phyloP scores from a whole-genome alignment of 2,113 vertebrate species.

The Planiliza haematocheilus region DNA sequence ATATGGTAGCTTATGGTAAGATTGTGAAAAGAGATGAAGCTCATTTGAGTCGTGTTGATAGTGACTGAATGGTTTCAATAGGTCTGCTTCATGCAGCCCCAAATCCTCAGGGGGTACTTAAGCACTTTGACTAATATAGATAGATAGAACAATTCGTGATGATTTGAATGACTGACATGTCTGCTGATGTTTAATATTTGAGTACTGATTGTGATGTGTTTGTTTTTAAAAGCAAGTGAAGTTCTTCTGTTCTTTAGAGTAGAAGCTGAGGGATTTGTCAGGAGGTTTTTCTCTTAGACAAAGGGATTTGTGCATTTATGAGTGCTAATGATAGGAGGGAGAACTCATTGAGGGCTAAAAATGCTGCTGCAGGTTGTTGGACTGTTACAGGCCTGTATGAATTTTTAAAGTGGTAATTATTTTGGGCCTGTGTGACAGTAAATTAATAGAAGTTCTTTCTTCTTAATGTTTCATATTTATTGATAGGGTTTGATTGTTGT shows the following conservation, averaged over 20 bases:
- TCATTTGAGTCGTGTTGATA: not conserved
- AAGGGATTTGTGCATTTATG: constrained; percentile 7
- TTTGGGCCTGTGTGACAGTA: constrained; percentile 43
- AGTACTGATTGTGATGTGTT: constrained; percentile 17
- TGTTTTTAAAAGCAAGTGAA: constrained; percentile 8
- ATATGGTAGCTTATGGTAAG: constrained; percentile 39
- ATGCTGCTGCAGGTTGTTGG: constrained; percentile 25
- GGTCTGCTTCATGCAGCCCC: constrained; percentile 12
- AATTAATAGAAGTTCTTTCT: not conserved
- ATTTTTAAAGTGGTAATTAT: constrained; percentile 19
- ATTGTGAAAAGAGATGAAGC: constrained; percentile 22
- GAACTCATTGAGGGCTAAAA: constrained; percentile 10
- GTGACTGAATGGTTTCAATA: constrained; percentile 23
- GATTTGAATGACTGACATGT: not conserved
- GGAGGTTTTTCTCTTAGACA: not conserved
- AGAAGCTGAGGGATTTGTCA: not conserved
- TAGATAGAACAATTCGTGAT: not conserved
- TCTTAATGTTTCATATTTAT: not conserved
- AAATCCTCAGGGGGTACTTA: constrained; percentile 4
- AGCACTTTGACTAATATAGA: constrained; percentile 70
- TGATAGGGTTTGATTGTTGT: not conserved
- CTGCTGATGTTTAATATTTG: not conserved
- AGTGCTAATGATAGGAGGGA: constrained; percentile 36
- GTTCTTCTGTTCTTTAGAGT: constrained; percentile 2
- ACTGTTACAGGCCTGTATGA: constrained; percentile 21